Evolutionary conservation across 2,888 invertebrate genomes (phyloP), one percentile per base, ranked within the genome.

Genomic region (Resseliella maxima): DNA sequence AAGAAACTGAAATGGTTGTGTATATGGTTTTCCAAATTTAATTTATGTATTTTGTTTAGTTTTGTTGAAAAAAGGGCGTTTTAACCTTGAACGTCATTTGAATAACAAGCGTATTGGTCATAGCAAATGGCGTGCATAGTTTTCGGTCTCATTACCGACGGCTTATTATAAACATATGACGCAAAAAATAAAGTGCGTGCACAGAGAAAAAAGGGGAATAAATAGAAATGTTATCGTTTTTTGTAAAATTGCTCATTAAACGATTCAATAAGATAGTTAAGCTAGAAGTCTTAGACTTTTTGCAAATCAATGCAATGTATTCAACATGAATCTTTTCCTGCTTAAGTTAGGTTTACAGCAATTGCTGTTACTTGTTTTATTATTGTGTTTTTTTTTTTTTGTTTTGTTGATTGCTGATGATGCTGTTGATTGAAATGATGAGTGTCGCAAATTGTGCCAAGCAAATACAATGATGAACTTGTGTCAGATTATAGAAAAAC

Each of bases 51-150:
- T n/a, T n/a, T n/a, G n/a, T n/a, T n/a, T n/a, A n/a, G n/a, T n/a
- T n/a, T n/a, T n/a, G n/a, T n/a, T n/a, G 35, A 15, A 59, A 72
- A 72, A 72, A 31, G 31, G 72, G 72, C 31, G 72, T 72, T 31
- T 35, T 72, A 18, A 72, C 72, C 72, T 72, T 72, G 72, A 72
- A 15, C 31, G 35, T 72, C 12, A 0, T 31, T 72, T 35, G 72
- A 59, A 12, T 59, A 59, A 2, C 50, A 2, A 50, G 50, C n/a
- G 21, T 21, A 21, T 2, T 50, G 5, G 15, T 5, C 59, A 2
- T 0, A 72, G 72, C 35, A 35, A 31, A 50, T 31, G 31, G 72
- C 72, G 8, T 35, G 31, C 27, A 50, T 50, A 72, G 72, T 72
- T 72, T 31, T 15, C 15, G 72, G n/a, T n/a, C 72, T 18, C 31